phyloP scores from a whole-genome alignment of 2,888 invertebrate species.

The Patella caerulea region DNA sequence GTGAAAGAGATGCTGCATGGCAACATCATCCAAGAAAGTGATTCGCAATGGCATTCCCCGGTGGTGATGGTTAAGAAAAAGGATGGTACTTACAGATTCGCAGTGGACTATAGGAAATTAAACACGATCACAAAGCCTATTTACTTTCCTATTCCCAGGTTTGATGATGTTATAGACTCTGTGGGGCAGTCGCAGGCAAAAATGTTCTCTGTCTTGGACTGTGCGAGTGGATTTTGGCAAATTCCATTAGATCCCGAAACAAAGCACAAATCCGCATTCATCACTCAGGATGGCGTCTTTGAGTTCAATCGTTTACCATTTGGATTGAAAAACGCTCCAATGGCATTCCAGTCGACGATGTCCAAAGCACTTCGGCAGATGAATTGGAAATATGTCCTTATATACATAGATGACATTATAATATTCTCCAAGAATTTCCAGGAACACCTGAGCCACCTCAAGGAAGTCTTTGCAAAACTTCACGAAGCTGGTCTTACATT shows the following conservation, averaged over 20 bases:
- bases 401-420: constrained; percentile 45
- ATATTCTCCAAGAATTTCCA: constrained; percentile 36
- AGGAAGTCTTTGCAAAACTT: constrained; percentile 34
- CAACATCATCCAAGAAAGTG: too few species aligned
- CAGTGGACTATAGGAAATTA: constrained; percentile 36
- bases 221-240: constrained; percentile 33
- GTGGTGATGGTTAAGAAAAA: too few species aligned
- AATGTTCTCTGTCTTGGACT: constrained; percentile 34
- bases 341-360: constrained; percentile 38
- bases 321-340: constrained; percentile 42
- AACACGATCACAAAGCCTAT: constrained; percentile 36
- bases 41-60: too few species aligned
- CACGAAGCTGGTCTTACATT: constrained; percentile 34
- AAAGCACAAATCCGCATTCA: constrained; percentile 38
- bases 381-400: constrained; percentile 39
- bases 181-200: constrained; percentile 28
- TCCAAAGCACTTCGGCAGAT: constrained; percentile 31
- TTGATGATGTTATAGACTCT: constrained; percentile 36
- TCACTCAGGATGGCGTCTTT: constrained; percentile 35
- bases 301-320: constrained; percentile 40
- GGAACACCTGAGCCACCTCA: constrained; percentile 34
- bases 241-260: constrained; percentile 29
- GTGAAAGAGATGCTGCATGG: too few species aligned
- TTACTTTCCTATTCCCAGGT: constrained; percentile 32
- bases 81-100: constrained; percentile 28